Base-by-base conservation (phyloP, 2,113 vertebrate genomes). In the Indicator indicator region DNA sequence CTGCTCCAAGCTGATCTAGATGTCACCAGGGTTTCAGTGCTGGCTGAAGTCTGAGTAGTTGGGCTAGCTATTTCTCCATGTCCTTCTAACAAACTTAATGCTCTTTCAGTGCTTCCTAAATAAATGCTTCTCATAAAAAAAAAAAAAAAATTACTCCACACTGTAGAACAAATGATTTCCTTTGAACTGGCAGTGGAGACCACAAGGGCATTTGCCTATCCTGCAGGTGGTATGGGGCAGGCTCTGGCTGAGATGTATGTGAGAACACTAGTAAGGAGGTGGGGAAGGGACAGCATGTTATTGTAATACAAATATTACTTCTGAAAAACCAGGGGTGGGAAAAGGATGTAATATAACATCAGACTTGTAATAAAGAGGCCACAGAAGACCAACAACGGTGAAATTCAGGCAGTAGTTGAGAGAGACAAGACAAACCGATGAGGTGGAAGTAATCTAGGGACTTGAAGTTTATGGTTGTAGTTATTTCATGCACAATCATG, bases 221-320 rank as follows among this genome's bases (percentile, higher is more conserved):
- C 9, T 0, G 0, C 56, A 67, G 46, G n/a, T 2, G 1, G 12
- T 2, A 2, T 20, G 9, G 19, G 40, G 30, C 26, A 60, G 26
- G 48, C 28, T 20, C 50, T 67, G 44, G 11, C 3, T 58, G 48
- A 16, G 46, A 32, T 27, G 16, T 23, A 24, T 44, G 62, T 46
- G 52, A 36, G 68, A 76, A 55, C 1, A 7, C 23, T 59, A 4
- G 14, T 65, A 36, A 38, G 63, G 48, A 50, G 4, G 2, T 30
- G 30, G 62, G 50, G 58, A 80, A 40, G 11, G 33, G 3, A 26
- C 16, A 67, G 59, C 24, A 40, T 4, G 6, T 36, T 72, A 23
- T 12, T 63, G 18, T 40, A 54, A 87, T 10, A n/a, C 7, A 58
- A 94, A 50, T 30, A 78, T 0, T 68, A 11, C n/a, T 87, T 91